Evolutionary conservation across 2,113 vertebrate species (phyloP).

Genomic region (Alethe castanea): DNA sequence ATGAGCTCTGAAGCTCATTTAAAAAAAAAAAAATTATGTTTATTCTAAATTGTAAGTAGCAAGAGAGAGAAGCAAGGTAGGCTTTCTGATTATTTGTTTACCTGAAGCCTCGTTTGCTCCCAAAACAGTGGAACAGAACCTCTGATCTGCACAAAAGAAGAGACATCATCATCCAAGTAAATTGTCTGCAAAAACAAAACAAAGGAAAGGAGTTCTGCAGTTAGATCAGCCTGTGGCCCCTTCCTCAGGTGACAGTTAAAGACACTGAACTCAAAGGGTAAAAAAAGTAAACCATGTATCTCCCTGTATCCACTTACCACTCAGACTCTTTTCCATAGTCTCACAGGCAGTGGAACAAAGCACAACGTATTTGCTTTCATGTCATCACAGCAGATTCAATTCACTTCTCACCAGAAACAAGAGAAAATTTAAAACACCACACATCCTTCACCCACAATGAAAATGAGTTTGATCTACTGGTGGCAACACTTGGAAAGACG

Average conservation of each 20-base stretch:
- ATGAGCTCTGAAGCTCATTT: neutral
- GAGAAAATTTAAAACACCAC: neutral
- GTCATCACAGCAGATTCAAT: neutral
- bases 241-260: slow-evolving; percentile 39
- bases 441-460: neutral
- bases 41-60: neutral
- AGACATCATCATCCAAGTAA: slow-evolving; percentile 79
- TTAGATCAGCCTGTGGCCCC: slow-evolving; percentile 19
- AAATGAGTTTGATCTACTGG: neutral
- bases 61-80: neutral
- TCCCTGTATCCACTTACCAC: slow-evolving; percentile 2
- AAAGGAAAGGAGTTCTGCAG: slow-evolving; percentile 11
- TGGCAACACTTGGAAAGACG: neutral
- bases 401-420: slow-evolving; percentile 18
- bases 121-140: slow-evolving; percentile 81
- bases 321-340: neutral
- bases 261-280: slow-evolving; percentile 48
- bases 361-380: neutral
- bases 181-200: slow-evolving; percentile 69
- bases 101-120: slow-evolving; percentile 79
- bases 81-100: slow-evolving; percentile 31
- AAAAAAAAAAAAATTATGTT: neutral
- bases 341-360: neutral
- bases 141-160: slow-evolving; percentile 82
- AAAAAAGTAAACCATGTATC: slow-evolving; percentile 13